Evolutionary conservation across 2,113 vertebrate species (phyloP).

Genomic region (Odocoileus virginianus): DNA sequence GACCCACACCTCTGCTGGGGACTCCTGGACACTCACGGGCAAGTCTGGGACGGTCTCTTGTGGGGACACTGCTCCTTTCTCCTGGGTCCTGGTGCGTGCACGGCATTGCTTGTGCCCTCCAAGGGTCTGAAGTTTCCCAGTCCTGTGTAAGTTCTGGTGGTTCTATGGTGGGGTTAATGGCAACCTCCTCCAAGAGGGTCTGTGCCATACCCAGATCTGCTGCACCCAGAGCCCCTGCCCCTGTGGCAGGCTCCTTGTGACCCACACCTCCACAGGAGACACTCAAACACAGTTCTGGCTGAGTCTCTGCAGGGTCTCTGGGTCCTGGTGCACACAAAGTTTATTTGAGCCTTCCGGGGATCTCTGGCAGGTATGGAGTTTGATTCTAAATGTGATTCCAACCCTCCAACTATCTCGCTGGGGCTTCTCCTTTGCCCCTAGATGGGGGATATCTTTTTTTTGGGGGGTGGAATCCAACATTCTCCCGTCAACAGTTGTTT

Average conservation of each 20-base stretch:
- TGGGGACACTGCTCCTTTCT: not conserved
- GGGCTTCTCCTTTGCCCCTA: not conserved
- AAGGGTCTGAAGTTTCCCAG: not conserved
- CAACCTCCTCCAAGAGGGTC: not conserved
- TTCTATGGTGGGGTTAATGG: not conserved
- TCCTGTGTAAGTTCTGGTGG: not conserved
- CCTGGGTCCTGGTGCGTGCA: not conserved
- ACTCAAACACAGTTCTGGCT: not conserved
- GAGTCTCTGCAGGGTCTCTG: not conserved
- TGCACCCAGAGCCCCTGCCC: not conserved
- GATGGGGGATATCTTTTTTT: not conserved
- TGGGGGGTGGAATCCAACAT: not conserved
- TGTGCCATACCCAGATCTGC: not conserved
- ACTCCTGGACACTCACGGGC: not conserved
- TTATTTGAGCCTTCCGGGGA: not conserved
- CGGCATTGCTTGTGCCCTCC: not conserved
- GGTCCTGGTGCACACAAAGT: not conserved
- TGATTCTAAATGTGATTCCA: not conserved
- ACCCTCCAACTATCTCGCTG: not conserved
- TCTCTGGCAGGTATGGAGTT: not conserved
- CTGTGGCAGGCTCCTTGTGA: not conserved
- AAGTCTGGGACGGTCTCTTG: not conserved
- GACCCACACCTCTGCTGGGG: not conserved
- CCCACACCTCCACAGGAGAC: not conserved
- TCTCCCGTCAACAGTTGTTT: not conserved